Base-by-base conservation (phyloP, 1,140 invertebrate species). In the Coenobita brevimanus region DNA sequence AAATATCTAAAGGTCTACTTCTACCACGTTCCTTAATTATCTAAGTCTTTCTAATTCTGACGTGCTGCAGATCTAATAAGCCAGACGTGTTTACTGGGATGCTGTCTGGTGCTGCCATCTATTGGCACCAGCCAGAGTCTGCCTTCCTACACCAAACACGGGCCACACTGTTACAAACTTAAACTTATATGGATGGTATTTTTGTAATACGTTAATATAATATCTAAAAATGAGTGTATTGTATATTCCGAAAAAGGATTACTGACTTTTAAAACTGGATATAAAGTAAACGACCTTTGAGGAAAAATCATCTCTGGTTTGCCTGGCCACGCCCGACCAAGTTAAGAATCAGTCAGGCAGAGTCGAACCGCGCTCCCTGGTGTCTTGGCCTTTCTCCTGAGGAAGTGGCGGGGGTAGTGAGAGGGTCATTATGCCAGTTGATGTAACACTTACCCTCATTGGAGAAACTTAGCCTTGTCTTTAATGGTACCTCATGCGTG, bases 401-500 rank as follows among this genome's bases (percentile, higher is more conserved):
- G 57, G 67, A 80, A 71, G 38, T 79, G 33, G 62, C 50, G 33
- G n/a, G 24, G 57, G 71, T 75, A 64, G 64, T 75, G 79, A 24
- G 73, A 54, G 69, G 46, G 57, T 88, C 86, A 88, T 88, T 88
- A 88, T 76, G 79, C 30, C n/a, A 27, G 67, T 43, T 88, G 86
- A 88, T 88, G 86, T 76, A 82, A 88, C 86, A 88, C 79, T 82
- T 88, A 82, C 73, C 86, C 80, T 82, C 86, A 88, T 88, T 88
- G 86, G 86, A 73, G 86, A 75, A 73, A 76, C 79, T 88, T 88
- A 88, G 57, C 79, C 50, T 38, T 36, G 67, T 50, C 73, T 76
- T 88, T 82, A 75, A 27, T 82, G 21, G 79, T 82, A 88, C 54
- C 69, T 64, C 36, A 24, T 57, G 38, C 38, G 69, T 82, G 86